Conservation (phyloP, 2,797 vertebrate genomes). For the Epinephelus coioides region DNA sequence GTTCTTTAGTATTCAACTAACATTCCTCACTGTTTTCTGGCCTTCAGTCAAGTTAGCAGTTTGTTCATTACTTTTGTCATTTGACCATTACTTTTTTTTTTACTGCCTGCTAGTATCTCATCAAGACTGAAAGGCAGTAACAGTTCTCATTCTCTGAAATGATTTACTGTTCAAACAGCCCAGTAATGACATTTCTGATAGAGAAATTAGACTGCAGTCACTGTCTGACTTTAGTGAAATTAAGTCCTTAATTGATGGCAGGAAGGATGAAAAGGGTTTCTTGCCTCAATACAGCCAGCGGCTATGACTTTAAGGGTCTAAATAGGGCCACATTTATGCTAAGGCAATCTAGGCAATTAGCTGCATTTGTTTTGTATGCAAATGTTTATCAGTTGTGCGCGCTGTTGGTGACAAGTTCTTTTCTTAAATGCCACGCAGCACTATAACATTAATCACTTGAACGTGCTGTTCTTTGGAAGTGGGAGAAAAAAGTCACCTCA, state of each 20-base stretch:
- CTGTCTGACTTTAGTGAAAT: conserved; percentile 75
- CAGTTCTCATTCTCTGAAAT: conserved; percentile 60
- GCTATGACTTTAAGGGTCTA: conserved; percentile 50
- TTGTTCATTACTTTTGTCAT: conserved; percentile 60
- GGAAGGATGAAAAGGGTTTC: conserved; percentile 59
- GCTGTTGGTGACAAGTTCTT: conserved; percentile 26
- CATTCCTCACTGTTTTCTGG: conserved; percentile 17
- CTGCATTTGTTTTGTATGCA: conserved; percentile 54
- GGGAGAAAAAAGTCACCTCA: conserved; percentile 27
- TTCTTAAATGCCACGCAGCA: conserved; percentile 64
- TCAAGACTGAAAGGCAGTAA: conserved; percentile 56
- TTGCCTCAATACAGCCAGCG: conserved; percentile 35
- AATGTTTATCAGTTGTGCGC: conserved; percentile 43
- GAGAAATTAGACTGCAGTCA: conserved; percentile 71
- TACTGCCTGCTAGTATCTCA: conserved; percentile 54
- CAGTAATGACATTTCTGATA: conserved; percentile 81
- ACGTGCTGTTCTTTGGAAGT: conserved; percentile 12
- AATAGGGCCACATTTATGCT: conserved; percentile 27
- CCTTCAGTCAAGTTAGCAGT: conserved; percentile 39
- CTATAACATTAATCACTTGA: conserved; percentile 49
- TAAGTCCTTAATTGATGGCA: conserved; percentile 77
- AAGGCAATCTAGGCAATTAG: conserved; percentile 55
- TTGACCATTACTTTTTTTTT: conserved; percentile 56
- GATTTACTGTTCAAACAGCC: conserved; percentile 81
- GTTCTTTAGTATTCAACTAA: conserved; percentile 34